Evolutionary conservation across 1,140 invertebrate genomes (phyloP), one percentile per base, ranked within the genome.

Genomic region (Tachypleus tridentatus): DNA sequence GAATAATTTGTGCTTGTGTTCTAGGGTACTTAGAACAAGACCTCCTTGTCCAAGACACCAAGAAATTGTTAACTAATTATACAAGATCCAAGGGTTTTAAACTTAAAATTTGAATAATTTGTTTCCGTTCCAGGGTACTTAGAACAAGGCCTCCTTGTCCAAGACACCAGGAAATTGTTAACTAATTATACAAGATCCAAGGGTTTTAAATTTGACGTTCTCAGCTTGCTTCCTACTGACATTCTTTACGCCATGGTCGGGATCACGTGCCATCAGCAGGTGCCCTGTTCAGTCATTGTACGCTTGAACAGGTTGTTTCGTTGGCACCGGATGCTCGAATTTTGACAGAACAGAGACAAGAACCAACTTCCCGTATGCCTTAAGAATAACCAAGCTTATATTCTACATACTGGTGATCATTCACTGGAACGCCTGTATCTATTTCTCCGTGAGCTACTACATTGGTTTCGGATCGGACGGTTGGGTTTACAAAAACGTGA

Each of bases 401-500:
- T 82, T 95, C 74, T 91, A 89, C 68, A 95, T 97, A 65, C 80
- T 97, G 51, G 85, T 97, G 56, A 84, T 97, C 57, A 97, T 97
- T 69, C 94, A 97, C 76, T 97, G 93, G 93, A 97, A 97, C 77
- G 93, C 90, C 6, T 97, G 94, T 75, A 81, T 95, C 68, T 97
- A 96, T 78, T 97, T 95, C 74, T 87, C 86, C 57, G 92, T 97
- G 65, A 95, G 91, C 75, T 89, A 88, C 71, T 83, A 83, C 29
- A 88, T 97, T 51, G 94, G 93, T 5, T 93, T 97, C 71, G 92
- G 91, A 4, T 81, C 83, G 0, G 94, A 97, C 73, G 85, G 85
- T 65, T 97, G 93, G 93, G 93, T 83, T 3, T 83, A 82, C 60
- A 71, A 74, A 49, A 76, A 77, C 65, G 72, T 78, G 8, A 62